These are phyloP conservation scores for Neopelma chrysocephalum DNA, from an alignment of 2,797 vertebrate species.

Conservation along the genomic window DNA sequence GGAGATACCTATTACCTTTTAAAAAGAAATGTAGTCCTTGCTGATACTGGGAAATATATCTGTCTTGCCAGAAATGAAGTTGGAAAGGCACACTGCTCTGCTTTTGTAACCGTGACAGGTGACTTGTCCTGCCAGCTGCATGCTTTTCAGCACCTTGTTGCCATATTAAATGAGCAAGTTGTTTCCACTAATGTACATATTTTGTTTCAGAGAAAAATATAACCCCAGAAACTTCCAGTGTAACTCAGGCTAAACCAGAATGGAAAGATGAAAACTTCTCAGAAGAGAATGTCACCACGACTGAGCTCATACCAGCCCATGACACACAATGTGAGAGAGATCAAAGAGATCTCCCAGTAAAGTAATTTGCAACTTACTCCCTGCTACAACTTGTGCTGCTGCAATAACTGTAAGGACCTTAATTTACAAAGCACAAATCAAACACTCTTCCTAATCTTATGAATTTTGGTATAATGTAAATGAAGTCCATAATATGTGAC, in stretches of 20 bases:
- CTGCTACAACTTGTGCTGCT: not conserved
- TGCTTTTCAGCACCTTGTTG: not conserved
- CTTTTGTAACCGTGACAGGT: constrained; percentile 59
- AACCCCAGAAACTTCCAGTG: not conserved
- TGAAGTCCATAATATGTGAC: not conserved
- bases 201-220: constrained; percentile 60
- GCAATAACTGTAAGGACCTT: not conserved
- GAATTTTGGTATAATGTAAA: not conserved
- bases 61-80: constrained; percentile 64
- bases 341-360: not conserved
- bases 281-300: not conserved
- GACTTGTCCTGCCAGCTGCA: not conserved
- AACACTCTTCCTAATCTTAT: not conserved
- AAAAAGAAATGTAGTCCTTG: constrained; percentile 54
- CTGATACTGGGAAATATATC: constrained; percentile 59
- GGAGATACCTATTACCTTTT: constrained; percentile 64
- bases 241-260: constrained; percentile 26
- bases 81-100: constrained; percentile 55
- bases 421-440: not conserved
- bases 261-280: not conserved
- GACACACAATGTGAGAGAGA: not conserved
- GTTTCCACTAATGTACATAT: not conserved
- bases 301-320: not conserved
- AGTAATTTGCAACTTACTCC: not conserved
- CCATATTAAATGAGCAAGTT: not conserved